phyloP scores from a whole-genome alignment of 2,888 invertebrate species.

The Phoronis australis region DNA sequence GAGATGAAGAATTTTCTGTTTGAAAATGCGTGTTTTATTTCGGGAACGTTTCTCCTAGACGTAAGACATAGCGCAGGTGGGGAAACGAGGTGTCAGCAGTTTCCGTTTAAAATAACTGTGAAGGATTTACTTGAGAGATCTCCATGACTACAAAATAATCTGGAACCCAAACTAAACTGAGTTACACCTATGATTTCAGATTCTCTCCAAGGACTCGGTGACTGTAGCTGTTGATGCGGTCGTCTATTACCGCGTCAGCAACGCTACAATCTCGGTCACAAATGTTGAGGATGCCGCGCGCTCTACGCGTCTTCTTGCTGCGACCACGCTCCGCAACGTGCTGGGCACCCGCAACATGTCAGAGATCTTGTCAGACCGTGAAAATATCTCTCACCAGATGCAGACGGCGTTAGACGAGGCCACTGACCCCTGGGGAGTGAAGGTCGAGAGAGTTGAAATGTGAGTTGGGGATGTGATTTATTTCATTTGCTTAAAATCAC shows the following conservation, averaged over 20 bases:
- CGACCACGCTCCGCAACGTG: slow-evolving; percentile 49
- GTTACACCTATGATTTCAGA: too few relatives aligned
- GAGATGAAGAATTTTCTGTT: too few relatives aligned
- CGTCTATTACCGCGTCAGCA: slow-evolving; percentile 44
- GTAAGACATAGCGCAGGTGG: too few relatives aligned
- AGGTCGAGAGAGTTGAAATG: slow-evolving; percentile 54
- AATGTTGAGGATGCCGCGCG: slow-evolving; percentile 45
- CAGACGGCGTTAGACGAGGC: slow-evolving; percentile 55
- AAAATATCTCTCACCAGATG: slow-evolving; percentile 42
- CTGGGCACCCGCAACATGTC: slow-evolving; percentile 42
- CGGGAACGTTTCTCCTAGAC: too few relatives aligned
- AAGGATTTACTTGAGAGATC: too few relatives aligned
- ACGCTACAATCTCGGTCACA: slow-evolving; percentile 44
- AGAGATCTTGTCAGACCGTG: slow-evolving; percentile 44
- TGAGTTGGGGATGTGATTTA: too few relatives aligned
- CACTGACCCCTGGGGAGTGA: slow-evolving; percentile 55
- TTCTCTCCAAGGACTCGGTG: slow-evolving; percentile 47
- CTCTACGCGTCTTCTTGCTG: slow-evolving; percentile 44
- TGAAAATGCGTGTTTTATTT: too few relatives aligned
- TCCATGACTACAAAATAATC: too few relatives aligned
- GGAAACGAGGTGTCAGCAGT: too few relatives aligned
- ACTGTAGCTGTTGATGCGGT: slow-evolving; percentile 50
- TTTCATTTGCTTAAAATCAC: too few relatives aligned
- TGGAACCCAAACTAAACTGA: too few relatives aligned
- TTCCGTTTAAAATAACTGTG: too few relatives aligned